A percentile compares a stretch with the other conserved stretches of the same genome.
Evolutionary conservation across 2,113 vertebrate genomes (phyloP).

Genomic region (Sebastes fasciatus): DNA sequence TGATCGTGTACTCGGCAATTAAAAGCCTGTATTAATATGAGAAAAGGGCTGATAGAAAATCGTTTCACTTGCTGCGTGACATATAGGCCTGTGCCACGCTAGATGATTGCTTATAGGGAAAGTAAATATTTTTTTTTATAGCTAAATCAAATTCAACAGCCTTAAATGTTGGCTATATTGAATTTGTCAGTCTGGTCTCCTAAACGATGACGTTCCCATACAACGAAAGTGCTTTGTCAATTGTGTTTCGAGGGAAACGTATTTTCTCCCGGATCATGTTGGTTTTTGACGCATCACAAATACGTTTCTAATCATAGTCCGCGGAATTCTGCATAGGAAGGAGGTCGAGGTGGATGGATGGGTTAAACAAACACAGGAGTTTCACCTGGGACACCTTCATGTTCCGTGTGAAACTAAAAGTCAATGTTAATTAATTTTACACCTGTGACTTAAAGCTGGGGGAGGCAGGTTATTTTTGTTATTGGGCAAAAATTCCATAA

Average conservation of each 20-base stretch:
- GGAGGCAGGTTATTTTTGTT: too few species aligned
- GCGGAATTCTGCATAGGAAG: background rate
- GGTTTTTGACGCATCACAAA: background rate
- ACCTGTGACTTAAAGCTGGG: background rate
- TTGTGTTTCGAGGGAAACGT: background rate
- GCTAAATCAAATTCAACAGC: slow-evolving; percentile 46
- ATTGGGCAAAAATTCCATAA: too few species aligned
- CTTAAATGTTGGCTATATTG: slow-evolving; percentile 37
- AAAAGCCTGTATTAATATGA: slow-evolving; percentile 71
- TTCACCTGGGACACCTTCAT: background rate
- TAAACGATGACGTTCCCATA: background rate
- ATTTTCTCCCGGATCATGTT: background rate
- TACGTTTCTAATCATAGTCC: background rate
- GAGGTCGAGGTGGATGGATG: background rate
- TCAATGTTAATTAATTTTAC: background rate
- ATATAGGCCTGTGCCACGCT: slow-evolving; percentile 28
- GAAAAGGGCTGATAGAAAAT: slow-evolving; percentile 58
- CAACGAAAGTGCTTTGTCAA: background rate
- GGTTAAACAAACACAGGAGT: background rate
- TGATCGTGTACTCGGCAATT: slow-evolving; percentile 71
- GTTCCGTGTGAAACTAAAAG: background rate
- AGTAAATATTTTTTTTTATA: slow-evolving; percentile 42
- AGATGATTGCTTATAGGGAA: slow-evolving; percentile 38
- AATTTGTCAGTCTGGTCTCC: slow-evolving; percentile 27
- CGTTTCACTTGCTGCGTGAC: slow-evolving; percentile 48